Evolutionary conservation across 2,888 invertebrate genomes (phyloP).

Genomic region (Agrypnus murinus): DNA sequence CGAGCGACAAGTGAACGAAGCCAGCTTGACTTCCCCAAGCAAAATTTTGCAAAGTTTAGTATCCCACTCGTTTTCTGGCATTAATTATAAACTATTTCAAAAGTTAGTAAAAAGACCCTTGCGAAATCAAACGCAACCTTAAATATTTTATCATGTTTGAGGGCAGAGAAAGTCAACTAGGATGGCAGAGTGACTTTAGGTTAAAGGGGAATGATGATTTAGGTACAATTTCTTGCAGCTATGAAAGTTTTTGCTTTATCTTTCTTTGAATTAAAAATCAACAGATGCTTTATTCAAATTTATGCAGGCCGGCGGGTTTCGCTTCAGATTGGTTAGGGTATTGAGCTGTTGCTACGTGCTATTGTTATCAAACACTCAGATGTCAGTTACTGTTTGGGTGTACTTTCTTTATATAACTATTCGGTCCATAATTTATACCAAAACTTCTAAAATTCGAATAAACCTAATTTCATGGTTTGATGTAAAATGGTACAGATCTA

Average conservation of each 20-base stretch:
- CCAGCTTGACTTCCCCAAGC: slow-evolving; percentile 41
- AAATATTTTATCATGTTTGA: slow-evolving; percentile 24
- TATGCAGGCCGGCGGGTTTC: slow-evolving; percentile 19
- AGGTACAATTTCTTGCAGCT: too few species aligned
- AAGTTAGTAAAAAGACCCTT: slow-evolving; percentile 28
- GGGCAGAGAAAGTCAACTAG: background rate
- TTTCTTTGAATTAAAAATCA: slow-evolving; percentile 29
- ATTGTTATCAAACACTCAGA: slow-evolving; percentile 17
- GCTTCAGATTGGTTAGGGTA: slow-evolving; percentile 29
- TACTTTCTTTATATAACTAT: too few species aligned
- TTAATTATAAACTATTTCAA: slow-evolving; percentile 40
- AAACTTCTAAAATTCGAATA: too few species aligned
- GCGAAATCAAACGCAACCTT: slow-evolving; percentile 26
- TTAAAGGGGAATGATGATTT: slow-evolving; percentile 8
- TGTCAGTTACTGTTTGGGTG: too few species aligned
- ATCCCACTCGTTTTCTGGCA: slow-evolving; percentile 22
- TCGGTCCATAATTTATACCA: too few species aligned
- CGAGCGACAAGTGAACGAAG: slow-evolving; percentile 47
- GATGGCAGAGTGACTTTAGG: background rate
- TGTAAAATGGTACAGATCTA: too few species aligned
- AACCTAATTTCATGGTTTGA: too few species aligned
- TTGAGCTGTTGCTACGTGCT: slow-evolving; percentile 15
- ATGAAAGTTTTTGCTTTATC: background rate
- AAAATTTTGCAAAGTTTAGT: slow-evolving; percentile 40
- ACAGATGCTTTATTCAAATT: slow-evolving; percentile 32